phyloP scores from a whole-genome alignment of 2,888 invertebrate species.

The Lasius platythorax region DNA sequence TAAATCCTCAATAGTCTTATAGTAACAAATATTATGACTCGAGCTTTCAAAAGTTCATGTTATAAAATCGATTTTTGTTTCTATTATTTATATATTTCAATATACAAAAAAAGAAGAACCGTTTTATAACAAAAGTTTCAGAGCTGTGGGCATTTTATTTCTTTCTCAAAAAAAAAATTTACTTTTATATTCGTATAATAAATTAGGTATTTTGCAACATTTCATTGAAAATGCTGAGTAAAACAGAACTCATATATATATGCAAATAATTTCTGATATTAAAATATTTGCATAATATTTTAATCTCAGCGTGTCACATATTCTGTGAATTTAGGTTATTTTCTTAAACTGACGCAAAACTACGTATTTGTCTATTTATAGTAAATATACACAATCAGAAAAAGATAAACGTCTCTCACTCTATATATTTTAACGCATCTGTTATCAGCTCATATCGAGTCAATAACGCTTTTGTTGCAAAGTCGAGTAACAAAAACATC shows the following conservation, averaged over 20 bases:
- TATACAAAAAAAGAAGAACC: neutral
- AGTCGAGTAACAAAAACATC: neutral
- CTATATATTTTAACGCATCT: neutral
- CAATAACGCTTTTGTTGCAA: neutral
- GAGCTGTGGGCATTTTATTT: neutral
- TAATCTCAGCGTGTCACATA: neutral
- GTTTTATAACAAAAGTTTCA: neutral
- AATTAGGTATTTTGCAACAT: neutral
- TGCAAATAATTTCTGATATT: neutral
- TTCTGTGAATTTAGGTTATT: neutral
- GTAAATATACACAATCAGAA: neutral
- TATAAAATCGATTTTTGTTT: neutral
- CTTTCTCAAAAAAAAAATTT: neutral
- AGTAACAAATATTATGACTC: neutral
- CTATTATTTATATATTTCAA: neutral
- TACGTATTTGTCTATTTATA: neutral
- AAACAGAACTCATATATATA: neutral
- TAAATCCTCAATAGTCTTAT: neutral
- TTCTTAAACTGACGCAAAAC: neutral
- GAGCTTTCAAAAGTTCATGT: neutral
- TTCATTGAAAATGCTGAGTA: neutral
- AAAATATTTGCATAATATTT: neutral
- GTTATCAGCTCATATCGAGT: neutral
- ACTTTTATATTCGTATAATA: neutral
- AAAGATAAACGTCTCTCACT: neutral